Conservation (phyloP, 2,797 vertebrate species). For the Pseudochaenichthys georgianus region DNA sequence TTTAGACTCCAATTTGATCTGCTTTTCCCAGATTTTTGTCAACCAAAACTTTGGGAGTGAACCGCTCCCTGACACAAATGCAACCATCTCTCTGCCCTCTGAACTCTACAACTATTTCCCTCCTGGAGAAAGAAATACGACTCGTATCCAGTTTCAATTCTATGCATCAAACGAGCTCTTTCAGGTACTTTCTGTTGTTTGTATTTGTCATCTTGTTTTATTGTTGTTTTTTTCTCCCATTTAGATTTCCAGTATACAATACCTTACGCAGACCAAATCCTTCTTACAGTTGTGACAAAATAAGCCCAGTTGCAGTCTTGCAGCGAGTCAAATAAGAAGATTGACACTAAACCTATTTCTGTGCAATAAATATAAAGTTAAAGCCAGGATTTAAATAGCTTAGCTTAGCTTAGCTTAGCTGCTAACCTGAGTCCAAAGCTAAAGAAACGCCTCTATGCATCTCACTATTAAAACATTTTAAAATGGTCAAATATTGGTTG, state of each 20-base stretch:
- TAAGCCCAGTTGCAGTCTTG: background rate
- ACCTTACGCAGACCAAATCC: background rate
- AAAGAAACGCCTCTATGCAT: background rate
- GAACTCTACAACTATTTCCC: constrained; percentile 76
- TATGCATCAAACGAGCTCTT: constrained; percentile 87
- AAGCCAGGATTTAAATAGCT: background rate
- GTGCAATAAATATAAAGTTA: background rate
- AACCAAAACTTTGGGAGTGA: constrained; percentile 65
- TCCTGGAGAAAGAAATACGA: constrained; percentile 53
- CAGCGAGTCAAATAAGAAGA: background rate
- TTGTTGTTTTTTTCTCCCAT: background rate
- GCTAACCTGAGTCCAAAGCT: too few species aligned
- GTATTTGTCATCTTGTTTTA: background rate
- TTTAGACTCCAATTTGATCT: background rate
- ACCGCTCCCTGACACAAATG: constrained; percentile 70
- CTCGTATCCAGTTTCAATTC: constrained; percentile 92
- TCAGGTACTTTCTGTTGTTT: constrained; percentile 76
- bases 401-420: constrained; percentile 12
- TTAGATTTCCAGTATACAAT: background rate
- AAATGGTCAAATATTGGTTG: too few species aligned
- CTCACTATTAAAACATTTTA: background rate
- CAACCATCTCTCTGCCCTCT: constrained; percentile 87
- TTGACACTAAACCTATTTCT: background rate
- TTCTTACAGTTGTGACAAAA: background rate
- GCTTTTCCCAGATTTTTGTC: constrained; percentile 82